Evolutionary conservation across 2,113 vertebrate species (phyloP), one percentile per base, ranked within the genome.

Genomic region (Montifringilla adamsi): DNA sequence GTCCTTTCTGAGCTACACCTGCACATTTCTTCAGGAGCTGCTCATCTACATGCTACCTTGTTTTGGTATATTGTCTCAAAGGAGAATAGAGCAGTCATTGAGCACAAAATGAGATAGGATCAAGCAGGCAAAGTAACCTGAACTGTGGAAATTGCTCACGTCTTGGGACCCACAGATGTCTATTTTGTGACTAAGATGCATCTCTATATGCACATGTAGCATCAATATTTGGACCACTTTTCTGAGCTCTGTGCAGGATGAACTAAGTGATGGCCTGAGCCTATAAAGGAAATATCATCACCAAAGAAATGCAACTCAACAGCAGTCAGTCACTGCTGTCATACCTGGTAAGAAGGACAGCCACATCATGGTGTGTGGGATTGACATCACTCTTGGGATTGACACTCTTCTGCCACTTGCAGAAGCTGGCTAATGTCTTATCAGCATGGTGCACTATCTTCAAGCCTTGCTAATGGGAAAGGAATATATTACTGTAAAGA

Each of bases 381-480:
- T 99, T 99, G n/a, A 98, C 95, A 77, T 99, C 99, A 53, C 99
- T 99, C 97, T 99, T 99, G 11, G 99, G 99, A 84, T 99, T 99
- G 76, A 99, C 98, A 76, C 98, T 99, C 95, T 99, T 99, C 96
- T 99, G 99, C 99, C 99, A 99, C 72, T 99, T 99, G 94, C 99
- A 99, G 98, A 99, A 99, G 96, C 99, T 99, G 91, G 98, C 94
- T 96, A 99, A 95, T 18, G 99, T 99, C 76, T 98, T 99, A 97
- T 99, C 99, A 39, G 99, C 99, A 44, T 99, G 98, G 85, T 99
- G 99, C 89, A 98, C 97, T 79, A 99, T 99, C 97, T 99, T 99
- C 95, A 99, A 87, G 22, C 98, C 99, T 98, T 98, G 97, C 98
- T 98, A 96, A 83, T 80, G 66, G 64, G 69, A 93, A 96, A 84